Evolutionary conservation across 2,888 invertebrate species (phyloP).

Genomic region (Amphipoea lucens): DNA sequence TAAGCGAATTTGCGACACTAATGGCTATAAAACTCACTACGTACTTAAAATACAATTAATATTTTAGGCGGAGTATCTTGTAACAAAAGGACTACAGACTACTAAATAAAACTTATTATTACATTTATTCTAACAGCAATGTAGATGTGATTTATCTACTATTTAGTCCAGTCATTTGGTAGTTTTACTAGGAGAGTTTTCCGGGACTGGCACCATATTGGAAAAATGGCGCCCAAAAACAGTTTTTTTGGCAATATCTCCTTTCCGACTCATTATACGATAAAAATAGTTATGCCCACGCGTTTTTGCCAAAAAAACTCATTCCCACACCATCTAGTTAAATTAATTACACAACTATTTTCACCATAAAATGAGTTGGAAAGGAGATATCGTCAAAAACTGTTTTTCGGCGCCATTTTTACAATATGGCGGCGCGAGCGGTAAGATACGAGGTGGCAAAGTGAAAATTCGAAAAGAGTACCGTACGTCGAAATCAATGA

Average conservation of each 20-base stretch:
- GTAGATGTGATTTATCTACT: not conserved
- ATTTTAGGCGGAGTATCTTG: no score
- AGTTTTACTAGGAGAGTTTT: not conserved
- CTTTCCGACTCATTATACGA: not conserved
- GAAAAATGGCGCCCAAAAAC: not conserved
- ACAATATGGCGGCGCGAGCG: not conserved
- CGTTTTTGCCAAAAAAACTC: no score
- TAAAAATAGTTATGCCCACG: not conserved
- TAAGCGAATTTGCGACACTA: slow-evolving; percentile 49
- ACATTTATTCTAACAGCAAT: not conserved
- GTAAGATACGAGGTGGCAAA: no score
- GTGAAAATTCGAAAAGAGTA: no score
- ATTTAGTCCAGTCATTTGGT: not conserved
- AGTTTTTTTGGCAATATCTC: not conserved
- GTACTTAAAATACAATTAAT: no score
- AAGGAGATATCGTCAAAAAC: not conserved
- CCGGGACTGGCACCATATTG: not conserved
- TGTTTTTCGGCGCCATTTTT: not conserved
- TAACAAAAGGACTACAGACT: no score
- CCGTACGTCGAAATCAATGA: no score
- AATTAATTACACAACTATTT: not conserved
- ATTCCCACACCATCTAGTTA: not conserved
- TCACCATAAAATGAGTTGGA: not conserved
- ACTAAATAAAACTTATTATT: not conserved
- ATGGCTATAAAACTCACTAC: slow-evolving; percentile 26